Evolutionary conservation across 2,797 vertebrate species (phyloP).

Genomic region (Hippocampus kuda): DNA sequence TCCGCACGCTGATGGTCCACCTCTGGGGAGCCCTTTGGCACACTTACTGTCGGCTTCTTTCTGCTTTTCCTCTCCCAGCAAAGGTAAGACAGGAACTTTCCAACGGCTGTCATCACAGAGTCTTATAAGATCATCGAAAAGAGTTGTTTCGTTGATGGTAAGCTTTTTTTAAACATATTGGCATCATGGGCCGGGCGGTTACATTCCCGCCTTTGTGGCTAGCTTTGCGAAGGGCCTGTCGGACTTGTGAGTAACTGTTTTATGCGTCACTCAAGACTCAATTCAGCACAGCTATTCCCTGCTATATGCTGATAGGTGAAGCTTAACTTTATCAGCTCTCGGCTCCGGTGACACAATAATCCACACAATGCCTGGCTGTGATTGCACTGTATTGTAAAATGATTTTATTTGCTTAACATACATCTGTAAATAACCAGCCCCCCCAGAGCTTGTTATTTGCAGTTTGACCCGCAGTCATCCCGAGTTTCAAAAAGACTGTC

Average conservation of each 20-base stretch:
- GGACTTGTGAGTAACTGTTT: constrained; percentile 50
- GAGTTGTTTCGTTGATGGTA: neutral
- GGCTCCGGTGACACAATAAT: constrained; percentile 63
- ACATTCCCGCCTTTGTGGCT: constrained; percentile 9
- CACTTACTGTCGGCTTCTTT: constrained; percentile 18
- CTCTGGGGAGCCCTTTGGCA: constrained; percentile 20
- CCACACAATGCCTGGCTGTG: constrained; percentile 55
- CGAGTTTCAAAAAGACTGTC: neutral
- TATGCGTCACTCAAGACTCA: constrained; percentile 42
- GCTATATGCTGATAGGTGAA: constrained; percentile 65
- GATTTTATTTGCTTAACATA: constrained; percentile 42
- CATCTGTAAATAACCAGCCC: neutral
- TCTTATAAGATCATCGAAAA: constrained; percentile 20
- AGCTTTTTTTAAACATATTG: neutral
- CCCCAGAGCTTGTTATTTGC: neutral
- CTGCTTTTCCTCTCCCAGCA: constrained; percentile 22
- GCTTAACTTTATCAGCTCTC: constrained; percentile 66
- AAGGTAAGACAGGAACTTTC: constrained; percentile 16
- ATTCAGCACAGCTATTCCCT: constrained; percentile 53
- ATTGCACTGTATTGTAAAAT: constrained; percentile 48
- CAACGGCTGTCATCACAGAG: constrained; percentile 33
- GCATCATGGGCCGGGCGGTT: neutral
- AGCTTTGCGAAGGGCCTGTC: constrained; percentile 24
- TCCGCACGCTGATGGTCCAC: constrained; percentile 22
- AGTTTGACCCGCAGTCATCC: neutral